These are phyloP conservation scores for Tragelaphus scriptus DNA, from an alignment of 2,113 vertebrate genomes.

Conservation along the genomic window DNA sequence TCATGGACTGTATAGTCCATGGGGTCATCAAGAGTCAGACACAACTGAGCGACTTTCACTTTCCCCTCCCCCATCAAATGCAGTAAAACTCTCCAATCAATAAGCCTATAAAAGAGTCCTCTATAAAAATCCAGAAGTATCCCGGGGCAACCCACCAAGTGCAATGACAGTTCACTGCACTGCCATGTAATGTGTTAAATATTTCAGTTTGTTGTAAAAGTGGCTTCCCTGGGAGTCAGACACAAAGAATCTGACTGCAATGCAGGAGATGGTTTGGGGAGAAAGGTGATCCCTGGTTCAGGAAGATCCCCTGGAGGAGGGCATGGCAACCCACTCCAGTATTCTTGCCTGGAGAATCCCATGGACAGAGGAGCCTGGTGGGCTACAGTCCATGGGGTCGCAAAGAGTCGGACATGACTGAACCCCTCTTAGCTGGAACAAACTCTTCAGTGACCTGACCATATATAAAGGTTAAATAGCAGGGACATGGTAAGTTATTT, in stretches of 20 bases:
- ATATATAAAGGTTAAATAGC: neutral
- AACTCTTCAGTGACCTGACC: neutral
- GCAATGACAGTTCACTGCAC: neutral
- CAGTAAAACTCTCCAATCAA: neutral
- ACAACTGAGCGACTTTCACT: neutral
- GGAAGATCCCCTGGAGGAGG: neutral
- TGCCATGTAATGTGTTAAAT: neutral
- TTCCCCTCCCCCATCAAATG: neutral
- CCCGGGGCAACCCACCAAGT: neutral
- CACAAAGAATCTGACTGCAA: neutral
- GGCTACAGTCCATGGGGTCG: rapidly evolving
- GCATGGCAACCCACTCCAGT: neutral
- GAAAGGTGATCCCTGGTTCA: neutral
- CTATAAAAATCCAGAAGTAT: neutral
- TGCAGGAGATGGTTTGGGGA: neutral
- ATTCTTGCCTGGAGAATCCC: neutral
- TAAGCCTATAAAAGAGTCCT: neutral
- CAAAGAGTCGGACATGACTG: rapidly evolving
- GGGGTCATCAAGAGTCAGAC: neutral
- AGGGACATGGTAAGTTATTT: neutral
- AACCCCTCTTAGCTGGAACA: neutral
- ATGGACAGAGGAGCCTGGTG: neutral
- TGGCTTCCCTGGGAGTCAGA: rapidly evolving
- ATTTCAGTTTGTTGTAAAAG: neutral
- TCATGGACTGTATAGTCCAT: neutral